phyloP scores from a whole-genome alignment of 2,113 vertebrate genomes.

The Pteruthius melanotis region DNA sequence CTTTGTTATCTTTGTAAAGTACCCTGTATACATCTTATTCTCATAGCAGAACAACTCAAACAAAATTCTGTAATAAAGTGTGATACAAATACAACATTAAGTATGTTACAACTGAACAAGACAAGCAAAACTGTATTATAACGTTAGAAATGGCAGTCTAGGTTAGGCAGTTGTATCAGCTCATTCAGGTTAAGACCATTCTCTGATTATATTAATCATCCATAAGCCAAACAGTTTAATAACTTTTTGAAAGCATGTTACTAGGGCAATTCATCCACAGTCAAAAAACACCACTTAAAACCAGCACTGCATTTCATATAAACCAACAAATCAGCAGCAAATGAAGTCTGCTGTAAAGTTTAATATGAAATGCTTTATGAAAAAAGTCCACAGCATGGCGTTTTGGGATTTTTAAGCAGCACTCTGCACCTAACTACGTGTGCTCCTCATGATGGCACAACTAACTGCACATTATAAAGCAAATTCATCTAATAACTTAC shows the following conservation, averaged over 20 bases:
- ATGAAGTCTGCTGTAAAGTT: neutral
- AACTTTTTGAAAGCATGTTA: neutral
- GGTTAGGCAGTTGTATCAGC: neutral
- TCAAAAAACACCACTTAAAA: neutral
- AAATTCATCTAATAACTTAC: neutral
- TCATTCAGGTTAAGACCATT: neutral
- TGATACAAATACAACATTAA: neutral
- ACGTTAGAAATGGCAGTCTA: neutral
- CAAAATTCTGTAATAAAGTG: neutral
- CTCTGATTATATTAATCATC: neutral
- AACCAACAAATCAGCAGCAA: neutral
- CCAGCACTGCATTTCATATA: neutral
- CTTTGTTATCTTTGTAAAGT: neutral
- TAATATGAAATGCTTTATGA: neutral
- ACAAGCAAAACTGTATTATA: neutral
- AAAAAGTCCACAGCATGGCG: neutral
- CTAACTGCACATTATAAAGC: neutral
- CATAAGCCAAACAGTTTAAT: neutral
- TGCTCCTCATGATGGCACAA: neutral
- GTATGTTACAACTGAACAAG: neutral
- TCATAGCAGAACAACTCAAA: neutral
- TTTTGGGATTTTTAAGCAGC: neutral
- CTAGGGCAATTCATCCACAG: neutral
- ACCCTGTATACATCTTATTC: neutral
- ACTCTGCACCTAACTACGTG: neutral